Evolutionary conservation across 2,113 vertebrate genomes (phyloP).

Genomic region (Madoqua kirkii): DNA sequence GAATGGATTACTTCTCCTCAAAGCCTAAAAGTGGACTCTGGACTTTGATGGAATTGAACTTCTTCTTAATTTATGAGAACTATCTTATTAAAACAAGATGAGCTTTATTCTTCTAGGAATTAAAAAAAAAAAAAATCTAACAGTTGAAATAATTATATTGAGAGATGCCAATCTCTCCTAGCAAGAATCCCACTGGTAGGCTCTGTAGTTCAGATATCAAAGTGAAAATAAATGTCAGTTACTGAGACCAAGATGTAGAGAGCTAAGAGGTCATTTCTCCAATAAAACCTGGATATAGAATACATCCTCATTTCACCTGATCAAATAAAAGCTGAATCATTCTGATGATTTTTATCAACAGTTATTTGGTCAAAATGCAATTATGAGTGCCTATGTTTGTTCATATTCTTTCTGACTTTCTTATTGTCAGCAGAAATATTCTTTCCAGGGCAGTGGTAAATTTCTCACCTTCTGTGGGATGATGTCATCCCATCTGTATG

Average conservation of each 20-base stretch:
- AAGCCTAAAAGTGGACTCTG: neutral
- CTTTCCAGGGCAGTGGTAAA: neutral
- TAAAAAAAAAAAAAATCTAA: neutral
- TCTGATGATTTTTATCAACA: neutral
- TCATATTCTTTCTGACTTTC: neutral
- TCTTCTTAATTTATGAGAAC: neutral
- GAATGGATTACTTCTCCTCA: neutral
- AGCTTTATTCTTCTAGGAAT: neutral
- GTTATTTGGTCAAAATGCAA: neutral
- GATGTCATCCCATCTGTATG: conserved; percentile 48
- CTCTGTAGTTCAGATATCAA: conserved; percentile 53
- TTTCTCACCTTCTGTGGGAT: conserved; percentile 44
- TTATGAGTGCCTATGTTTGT: neutral
- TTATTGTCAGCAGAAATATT: neutral
- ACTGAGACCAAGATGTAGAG: conserved; percentile 40
- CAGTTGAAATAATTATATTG: neutral
- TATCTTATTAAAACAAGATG: neutral
- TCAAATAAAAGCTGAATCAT: neutral
- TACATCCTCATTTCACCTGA: neutral
- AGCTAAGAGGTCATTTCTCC: conserved; percentile 43
- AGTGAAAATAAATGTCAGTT: conserved; percentile 63
- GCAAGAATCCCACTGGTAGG: conserved; percentile 43
- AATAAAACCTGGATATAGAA: conserved; percentile 44
- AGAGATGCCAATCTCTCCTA: conserved; percentile 22
- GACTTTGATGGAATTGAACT: neutral